Percentiles rank a stretch among this genome's conserved stretches.
These are phyloP conservation scores for Tanaodytes sp. DNA, from an alignment of 2,888 invertebrate species.

Conservation along the genomic window DNA sequence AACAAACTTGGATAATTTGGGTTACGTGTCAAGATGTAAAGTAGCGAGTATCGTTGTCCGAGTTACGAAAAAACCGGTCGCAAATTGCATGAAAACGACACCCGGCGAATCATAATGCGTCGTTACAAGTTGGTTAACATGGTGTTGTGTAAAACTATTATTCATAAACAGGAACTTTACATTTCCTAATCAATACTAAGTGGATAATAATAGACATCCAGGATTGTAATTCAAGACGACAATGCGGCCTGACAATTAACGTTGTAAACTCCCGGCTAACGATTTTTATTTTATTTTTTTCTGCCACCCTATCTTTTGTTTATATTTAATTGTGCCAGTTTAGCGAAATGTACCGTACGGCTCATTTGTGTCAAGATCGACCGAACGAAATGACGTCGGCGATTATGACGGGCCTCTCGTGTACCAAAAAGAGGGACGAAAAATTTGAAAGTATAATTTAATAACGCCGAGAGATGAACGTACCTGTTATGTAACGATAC, in stretches of 20 bases:
- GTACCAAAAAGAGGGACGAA: no score
- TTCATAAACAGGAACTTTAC: slow-evolving; percentile 31
- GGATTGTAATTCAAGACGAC: slow-evolving; percentile 14
- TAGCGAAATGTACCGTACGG: no score
- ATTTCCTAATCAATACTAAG: slow-evolving; percentile 34
- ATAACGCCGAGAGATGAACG: no score
- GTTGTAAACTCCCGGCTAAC: not conserved
- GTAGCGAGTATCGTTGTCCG: no score
- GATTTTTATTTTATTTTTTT: no score
- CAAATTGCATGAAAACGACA: slow-evolving; percentile 10
- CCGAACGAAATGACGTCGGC: no score
- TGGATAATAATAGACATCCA: slow-evolving; percentile 25
- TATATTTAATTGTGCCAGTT: not conserved
- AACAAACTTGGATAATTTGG: no score
- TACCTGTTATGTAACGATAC: no score
- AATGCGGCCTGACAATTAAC: slow-evolving; percentile 3
- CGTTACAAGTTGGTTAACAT: slow-evolving; percentile 17
- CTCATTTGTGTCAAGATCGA: no score
- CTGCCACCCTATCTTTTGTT: not conserved
- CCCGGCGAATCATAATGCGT: slow-evolving; percentile 14
- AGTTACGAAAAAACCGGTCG: not conserved
- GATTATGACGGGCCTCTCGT: no score
- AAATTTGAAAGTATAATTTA: no score
- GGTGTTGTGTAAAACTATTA: slow-evolving; percentile 32
- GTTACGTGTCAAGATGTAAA: no score